Evolutionary conservation across 2,888 invertebrate genomes (phyloP).

Genomic region (Eulithis testata): DNA sequence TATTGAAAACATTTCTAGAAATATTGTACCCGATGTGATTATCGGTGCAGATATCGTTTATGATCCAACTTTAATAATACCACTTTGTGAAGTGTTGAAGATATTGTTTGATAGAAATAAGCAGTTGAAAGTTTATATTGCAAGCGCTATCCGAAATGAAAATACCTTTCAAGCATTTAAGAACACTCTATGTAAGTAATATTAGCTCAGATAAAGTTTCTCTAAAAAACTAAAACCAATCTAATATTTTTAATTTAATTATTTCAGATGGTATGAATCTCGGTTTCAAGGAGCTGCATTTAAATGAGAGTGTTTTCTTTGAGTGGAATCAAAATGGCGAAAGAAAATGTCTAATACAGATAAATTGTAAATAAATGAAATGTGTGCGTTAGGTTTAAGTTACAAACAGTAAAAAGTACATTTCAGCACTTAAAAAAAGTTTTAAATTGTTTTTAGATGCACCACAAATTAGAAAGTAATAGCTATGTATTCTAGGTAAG

Average conservation of each 20-base stretch:
- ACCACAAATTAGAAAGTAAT: no score
- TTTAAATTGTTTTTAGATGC: no score
- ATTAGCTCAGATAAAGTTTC: neutral
- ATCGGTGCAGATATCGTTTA: conserved; percentile 78
- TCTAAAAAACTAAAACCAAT: neutral
- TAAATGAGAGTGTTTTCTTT: conserved; percentile 49
- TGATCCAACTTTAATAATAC: conserved; percentile 68
- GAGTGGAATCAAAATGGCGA: conserved; percentile 61
- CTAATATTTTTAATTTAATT: neutral
- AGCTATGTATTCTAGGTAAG: no score
- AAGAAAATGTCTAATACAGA: conserved; percentile 59
- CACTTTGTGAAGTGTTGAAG: conserved; percentile 63
- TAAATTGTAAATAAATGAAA: conserved; percentile 41
- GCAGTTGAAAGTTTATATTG: conserved; percentile 63
- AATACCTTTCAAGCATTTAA: conserved; percentile 86
- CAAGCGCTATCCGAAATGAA: conserved; percentile 85
- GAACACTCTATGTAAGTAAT: conserved; percentile 76
- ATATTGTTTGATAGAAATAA: conserved; percentile 59
- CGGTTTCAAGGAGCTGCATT: conserved; percentile 45
- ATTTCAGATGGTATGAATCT: conserved; percentile 59
- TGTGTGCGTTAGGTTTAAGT: neutral
- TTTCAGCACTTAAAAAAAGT: no score
- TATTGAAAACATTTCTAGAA: conserved; percentile 47
- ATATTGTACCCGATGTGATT: conserved; percentile 65
- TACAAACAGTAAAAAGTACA: no score